Evolutionary conservation across 2,888 invertebrate genomes (phyloP), one percentile per base, ranked within the genome.

Genomic region (Thymelicus sylvestris): DNA sequence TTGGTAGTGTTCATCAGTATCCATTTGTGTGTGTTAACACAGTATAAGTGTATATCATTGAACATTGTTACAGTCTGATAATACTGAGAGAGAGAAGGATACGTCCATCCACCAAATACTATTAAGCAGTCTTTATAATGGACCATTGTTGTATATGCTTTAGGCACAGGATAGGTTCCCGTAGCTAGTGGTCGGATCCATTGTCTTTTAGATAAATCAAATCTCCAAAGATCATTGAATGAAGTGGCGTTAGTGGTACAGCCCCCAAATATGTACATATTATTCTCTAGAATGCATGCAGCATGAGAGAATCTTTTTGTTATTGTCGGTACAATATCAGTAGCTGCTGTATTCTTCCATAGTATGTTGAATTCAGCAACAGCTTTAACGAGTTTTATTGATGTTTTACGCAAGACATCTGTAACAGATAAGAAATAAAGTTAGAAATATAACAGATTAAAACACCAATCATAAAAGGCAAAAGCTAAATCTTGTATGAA

Each of bases 231-330:
- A 92, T 99, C 99, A 93, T 99, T 99, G 83, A 99, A 99, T 13
- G 99, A 98, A 24, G 99, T 99, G 81, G 97, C 97, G 68, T 97
- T 97, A 50, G 97, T 97, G 12, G 99, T 98, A 80, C 98, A 99
- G 7, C 99, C 99, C 47, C 99, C 99, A 94, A 99, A 99, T 62
- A 99, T 96, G 84, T 97, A 99, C 97, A 99, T 97, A 6, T 96
- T 96, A 86, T 97, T 97, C 74, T 96, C 96, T 83, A 96, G 95
- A 61, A 97, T 95, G 82, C 97, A 97, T 50, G 98, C 97, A 73
- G 98, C 96, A 94, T 99, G 99, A 0, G 98, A 98, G 91, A 98
- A 98, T 74, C 98, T 95, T 84, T 97, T 98, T 1, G 98, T 96
- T 74, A 98, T 98, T n/a, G 96, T 96, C 38, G 97, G 96, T 48